Percentiles rank a stretch among this genome's conserved stretches.
Conservation (phyloP, 2,797 vertebrate species). For the Atherinosoma microstoma region DNA sequence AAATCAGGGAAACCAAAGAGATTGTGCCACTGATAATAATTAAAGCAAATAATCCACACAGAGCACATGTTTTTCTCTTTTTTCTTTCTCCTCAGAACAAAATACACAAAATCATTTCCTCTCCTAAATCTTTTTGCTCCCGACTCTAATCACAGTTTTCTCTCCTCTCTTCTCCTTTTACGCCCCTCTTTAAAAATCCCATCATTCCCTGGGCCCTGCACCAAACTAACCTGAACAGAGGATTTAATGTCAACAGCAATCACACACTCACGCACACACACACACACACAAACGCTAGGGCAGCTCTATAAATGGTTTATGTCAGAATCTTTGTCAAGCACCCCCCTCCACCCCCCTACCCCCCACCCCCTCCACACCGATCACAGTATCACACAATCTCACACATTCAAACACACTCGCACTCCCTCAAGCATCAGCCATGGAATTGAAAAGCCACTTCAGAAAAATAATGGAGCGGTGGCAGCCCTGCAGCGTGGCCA, state of each 20-base stretch:
- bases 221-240: constrained; percentile 40
- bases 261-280: constrained; percentile 13
- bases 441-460: constrained; percentile 73
- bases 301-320: constrained; percentile 72
- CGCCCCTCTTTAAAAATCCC: constrained; percentile 6
- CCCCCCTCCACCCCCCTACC: neutral
- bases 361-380: constrained; percentile 8
- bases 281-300: constrained; percentile 32
- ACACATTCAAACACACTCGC: constrained; percentile 17
- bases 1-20: neutral
- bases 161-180: neutral
- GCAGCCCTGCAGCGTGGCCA: constrained; percentile 48
- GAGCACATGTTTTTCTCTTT: neutral
- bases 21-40: neutral
- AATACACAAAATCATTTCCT: neutral
- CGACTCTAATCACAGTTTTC: neutral
- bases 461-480: constrained; percentile 67
- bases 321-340: constrained; percentile 66
- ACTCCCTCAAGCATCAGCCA: constrained; percentile 49
- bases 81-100: neutral
- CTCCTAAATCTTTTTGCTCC: neutral
- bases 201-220: constrained; percentile 3
- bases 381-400: constrained; percentile 24
- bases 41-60: neutral
- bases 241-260: constrained; percentile 48